Evolutionary conservation across 2,797 vertebrate genomes (phyloP).

Genomic region (Gambelia wislizenii): DNA sequence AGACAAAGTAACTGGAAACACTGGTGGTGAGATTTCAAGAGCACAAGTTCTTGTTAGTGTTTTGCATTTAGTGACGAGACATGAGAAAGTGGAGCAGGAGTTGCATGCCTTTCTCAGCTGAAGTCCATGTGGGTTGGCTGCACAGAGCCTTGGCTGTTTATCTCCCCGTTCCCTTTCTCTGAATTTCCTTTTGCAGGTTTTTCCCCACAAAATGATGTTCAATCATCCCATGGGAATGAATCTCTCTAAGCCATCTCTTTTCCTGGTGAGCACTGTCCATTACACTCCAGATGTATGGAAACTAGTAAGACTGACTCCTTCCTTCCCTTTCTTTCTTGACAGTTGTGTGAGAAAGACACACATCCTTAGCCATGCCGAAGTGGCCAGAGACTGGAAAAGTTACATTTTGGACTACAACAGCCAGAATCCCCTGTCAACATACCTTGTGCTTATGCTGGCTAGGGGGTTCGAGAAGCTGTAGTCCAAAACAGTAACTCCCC

Average conservation of each 20-base stretch:
- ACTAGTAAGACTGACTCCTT: neutral
- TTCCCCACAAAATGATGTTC: constrained; percentile 12
- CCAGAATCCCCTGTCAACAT: no score
- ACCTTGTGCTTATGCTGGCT: no score
- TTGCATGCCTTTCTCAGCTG: neutral
- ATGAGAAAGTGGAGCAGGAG: neutral
- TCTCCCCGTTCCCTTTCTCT: neutral
- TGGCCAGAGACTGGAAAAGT: no score
- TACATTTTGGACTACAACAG: no score
- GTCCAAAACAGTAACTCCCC: no score
- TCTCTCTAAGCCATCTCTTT: neutral
- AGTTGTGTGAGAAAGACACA: neutral
- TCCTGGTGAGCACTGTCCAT: neutral
- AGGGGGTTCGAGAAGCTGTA: no score
- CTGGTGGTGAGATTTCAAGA: neutral
- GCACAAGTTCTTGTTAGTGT: neutral
- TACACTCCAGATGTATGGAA: neutral
- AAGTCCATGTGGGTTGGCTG: neutral
- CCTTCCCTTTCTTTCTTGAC: neutral
- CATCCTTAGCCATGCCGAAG: no score
- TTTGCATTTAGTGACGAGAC: neutral
- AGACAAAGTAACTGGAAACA: neutral
- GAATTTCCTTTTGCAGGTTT: constrained; percentile 1
- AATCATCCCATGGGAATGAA: neutral
- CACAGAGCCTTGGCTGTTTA: neutral